Base-by-base conservation (phyloP, 2,888 invertebrate species). In the Sinopyrophorus schimmeli region DNA sequence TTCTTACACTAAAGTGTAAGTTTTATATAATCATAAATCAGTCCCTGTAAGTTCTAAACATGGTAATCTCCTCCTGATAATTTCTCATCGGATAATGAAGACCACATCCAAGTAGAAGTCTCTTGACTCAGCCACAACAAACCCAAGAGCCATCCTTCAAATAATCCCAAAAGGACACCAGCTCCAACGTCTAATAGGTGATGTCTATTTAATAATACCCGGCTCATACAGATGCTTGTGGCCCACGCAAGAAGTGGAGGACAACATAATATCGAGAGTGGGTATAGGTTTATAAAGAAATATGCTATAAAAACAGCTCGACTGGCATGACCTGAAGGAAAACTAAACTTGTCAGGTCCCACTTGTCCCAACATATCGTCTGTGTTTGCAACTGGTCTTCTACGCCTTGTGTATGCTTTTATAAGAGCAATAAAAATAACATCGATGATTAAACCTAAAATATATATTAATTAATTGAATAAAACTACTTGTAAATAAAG, bases 241-340 rank as follows among this genome's bases (percentile, higher is more conserved):
- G 84, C 80, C 95, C 95, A 96, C 0, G 84, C 80, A 1, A 86
- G 59, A 6, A 92, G 62, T 0, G 87, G 80, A 12, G 83, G 80
- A 53, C 79, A 74, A 54, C 81, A 80, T 38, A 87, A 59, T 9
- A 67, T 54, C 1, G 82, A 75, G 1, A 87, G 60, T 0, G 87
- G 84, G 70, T 81, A 80, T 12, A 87, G 63, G 52, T 78, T 74
- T 3, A 81, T 77, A 55, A 93, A 86, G 67, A 90, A 87, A 47
- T 83, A 82, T 2, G 85, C 77, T 12, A 96, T 76, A 68, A 89
- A 81, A 3, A 86, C 80, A 0, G 92, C 84, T 59, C 97, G 76
- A 15, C 95, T 92, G 1, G 92, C 85, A 71, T 98, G 97, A 0
- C 96, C 96, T 0, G 96, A 97, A 6, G 97, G 98, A 70, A 98